Evolutionary conservation across 2,113 vertebrate genomes (phyloP).

Genomic region (Phainopepla nitens): DNA sequence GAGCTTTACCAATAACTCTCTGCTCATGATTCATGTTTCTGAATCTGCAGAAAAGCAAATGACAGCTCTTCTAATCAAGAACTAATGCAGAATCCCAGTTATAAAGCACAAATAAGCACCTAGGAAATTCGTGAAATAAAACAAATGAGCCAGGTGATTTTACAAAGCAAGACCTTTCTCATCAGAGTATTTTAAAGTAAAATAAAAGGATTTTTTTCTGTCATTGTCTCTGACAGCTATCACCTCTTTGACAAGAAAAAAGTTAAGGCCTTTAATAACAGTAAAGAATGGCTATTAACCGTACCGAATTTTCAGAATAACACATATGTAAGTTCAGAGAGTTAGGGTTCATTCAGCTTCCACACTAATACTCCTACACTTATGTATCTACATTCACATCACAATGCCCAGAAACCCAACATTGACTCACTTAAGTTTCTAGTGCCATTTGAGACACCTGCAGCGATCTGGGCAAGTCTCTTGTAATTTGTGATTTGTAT

Average conservation of each 20-base stretch:
- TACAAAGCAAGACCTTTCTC: conserved; percentile 33
- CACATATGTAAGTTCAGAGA: not conserved
- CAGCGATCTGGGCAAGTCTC: not conserved
- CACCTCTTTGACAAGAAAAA: not conserved
- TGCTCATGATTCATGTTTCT: not conserved
- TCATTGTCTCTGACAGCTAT: not conserved
- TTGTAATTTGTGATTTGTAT: not conserved
- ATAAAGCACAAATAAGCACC: not conserved
- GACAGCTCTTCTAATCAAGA: conserved; percentile 55
- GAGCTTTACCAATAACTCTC: not conserved
- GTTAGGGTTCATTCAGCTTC: not conserved
- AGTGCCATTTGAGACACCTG: not conserved
- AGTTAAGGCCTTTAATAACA: conserved; percentile 1
- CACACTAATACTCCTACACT: not conserved
- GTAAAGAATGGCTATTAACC: not conserved
- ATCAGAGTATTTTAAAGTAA: conserved; percentile 52
- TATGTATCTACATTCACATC: not conserved
- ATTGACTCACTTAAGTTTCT: not conserved
- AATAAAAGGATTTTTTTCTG: conserved; percentile 3
- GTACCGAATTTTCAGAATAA: not conserved
- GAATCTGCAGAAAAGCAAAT: not conserved
- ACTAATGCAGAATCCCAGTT: not conserved
- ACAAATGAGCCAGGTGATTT: conserved; percentile 59
- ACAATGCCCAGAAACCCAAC: not conserved
- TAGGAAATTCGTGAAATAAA: conserved; percentile 40